A percentile compares a stretch with the other conserved stretches of the same genome.
Conservation (phyloP, 2,113 vertebrate species). For the Pogona vitticeps region DNA sequence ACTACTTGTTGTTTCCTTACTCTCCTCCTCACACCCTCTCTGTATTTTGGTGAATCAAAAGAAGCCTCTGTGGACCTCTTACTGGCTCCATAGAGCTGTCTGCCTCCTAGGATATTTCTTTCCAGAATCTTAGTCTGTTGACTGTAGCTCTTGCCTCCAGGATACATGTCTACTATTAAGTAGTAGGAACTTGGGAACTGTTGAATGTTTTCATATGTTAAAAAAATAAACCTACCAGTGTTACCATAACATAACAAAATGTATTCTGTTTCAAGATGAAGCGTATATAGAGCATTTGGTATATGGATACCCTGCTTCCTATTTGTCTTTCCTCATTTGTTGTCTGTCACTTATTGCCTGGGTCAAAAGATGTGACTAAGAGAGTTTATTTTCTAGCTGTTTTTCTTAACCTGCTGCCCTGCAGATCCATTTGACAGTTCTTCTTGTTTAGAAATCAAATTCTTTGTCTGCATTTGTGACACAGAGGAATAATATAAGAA, state of each 20-base stretch:
- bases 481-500: no score
- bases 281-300: background rate
- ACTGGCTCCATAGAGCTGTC: background rate
- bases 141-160: background rate
- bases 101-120: background rate
- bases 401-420: no score
- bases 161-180: background rate
- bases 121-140: background rate
- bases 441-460: background rate
- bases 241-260: background rate
- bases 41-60: background rate
- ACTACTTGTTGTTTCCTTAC: background rate
- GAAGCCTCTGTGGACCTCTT: background rate
- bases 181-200: background rate
- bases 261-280: background rate
- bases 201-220: background rate
- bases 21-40: background rate
- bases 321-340: background rate
- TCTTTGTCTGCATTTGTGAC: background rate
- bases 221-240: background rate
- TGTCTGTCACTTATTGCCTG: background rate
- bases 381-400: background rate
- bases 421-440: no score
- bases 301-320: background rate
- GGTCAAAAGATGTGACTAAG: background rate